These are phyloP conservation scores for Chionodraco myersi DNA, from an alignment of 2,113 vertebrate species.

Conservation along the genomic window DNA sequence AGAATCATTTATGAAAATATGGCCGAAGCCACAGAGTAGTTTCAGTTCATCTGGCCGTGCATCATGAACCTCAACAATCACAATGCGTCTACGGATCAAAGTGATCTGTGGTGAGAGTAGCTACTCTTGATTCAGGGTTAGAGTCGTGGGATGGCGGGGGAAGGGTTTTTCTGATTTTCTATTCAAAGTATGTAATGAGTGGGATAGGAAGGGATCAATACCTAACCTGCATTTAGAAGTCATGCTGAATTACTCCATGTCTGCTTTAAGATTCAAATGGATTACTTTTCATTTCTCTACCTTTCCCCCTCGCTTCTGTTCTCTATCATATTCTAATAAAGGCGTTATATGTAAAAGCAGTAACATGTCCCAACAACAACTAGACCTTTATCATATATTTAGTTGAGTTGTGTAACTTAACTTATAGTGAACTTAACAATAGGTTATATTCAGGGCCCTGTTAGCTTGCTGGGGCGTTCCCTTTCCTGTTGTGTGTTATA, in stretches of 20 bases:
- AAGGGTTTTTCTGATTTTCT: conserved; percentile 1
- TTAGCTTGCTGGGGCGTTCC: too few species aligned
- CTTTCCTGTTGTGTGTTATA: too few species aligned
- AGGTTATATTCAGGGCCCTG: too few species aligned
- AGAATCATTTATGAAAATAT: conserved; percentile 35
- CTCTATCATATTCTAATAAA: not conserved
- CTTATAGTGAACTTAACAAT: too few species aligned
- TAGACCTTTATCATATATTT: too few species aligned
- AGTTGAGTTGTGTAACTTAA: too few species aligned
- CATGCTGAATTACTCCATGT: not conserved
- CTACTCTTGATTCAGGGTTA: conserved; percentile 43
- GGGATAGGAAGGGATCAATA: not conserved
- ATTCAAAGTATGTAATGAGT: not conserved
- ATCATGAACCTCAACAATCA: conserved; percentile 16
- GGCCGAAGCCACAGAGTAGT: not conserved
- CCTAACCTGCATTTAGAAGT: not conserved
- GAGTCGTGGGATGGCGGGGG: conserved; percentile 12
- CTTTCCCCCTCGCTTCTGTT: not conserved
- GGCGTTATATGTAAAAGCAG: too few species aligned
- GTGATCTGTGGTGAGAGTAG: conserved; percentile 6
- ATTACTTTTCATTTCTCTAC: not conserved
- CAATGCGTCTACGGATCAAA: conserved; percentile 38
- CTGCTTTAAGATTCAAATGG: not conserved
- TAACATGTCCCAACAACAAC: too few species aligned
- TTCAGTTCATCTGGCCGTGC: conserved; percentile 16